Evolutionary conservation across 2,113 vertebrate species (phyloP).

Genomic region (Tragulus kanchil): DNA sequence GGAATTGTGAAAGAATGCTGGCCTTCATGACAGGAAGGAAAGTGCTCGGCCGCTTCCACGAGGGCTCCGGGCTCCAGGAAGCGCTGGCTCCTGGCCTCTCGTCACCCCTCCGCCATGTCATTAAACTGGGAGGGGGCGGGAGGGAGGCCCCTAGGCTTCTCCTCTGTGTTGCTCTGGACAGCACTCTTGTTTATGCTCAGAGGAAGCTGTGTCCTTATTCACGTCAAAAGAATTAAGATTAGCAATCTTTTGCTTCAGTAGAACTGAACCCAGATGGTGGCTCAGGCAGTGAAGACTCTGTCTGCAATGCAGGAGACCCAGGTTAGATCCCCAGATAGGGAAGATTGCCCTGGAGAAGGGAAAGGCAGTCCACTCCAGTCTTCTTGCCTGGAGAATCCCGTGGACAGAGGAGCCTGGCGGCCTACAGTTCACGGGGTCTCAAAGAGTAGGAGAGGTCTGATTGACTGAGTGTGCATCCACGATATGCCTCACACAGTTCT

Average conservation of each 20-base stretch:
- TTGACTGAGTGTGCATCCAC: background rate
- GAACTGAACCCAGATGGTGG: background rate
- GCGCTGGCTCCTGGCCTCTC: constrained; percentile 46
- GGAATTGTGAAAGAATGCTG: constrained; percentile 57
- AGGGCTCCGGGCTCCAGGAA: constrained; percentile 55
- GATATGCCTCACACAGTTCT: background rate
- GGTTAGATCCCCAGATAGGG: background rate
- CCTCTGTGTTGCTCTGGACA: background rate
- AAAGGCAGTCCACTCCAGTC: too few relatives aligned
- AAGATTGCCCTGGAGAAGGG: background rate
- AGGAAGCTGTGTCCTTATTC: background rate
- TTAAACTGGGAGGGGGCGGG: background rate
- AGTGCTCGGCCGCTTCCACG: background rate
- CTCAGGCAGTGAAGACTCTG: background rate
- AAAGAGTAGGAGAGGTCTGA: background rate
- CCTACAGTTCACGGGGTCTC: background rate
- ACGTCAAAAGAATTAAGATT: constrained; percentile 25
- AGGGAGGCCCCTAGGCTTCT: background rate
- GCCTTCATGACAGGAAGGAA: constrained; percentile 71
- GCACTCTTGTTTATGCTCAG: background rate
- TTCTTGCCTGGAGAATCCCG: too few relatives aligned
- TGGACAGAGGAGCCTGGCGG: too few relatives aligned
- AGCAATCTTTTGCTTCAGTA: background rate
- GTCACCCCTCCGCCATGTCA: background rate
- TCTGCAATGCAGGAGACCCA: background rate